Base-by-base conservation (phyloP, 64 coral and sea anemone species). In the Platygyra sinensis region DNA sequence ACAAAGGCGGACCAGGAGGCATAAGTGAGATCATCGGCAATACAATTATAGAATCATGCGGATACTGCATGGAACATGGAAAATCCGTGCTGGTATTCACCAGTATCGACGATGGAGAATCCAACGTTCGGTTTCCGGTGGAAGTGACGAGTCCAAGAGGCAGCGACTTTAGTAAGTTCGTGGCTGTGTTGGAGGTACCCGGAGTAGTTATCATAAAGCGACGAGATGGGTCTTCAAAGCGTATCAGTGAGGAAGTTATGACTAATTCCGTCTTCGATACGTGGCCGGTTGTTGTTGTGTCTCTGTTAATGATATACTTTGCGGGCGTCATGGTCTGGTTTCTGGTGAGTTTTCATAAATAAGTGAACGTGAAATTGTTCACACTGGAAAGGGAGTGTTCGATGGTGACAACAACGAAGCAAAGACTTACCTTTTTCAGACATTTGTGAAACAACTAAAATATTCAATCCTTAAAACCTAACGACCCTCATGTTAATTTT, bases 281-380 rank as follows among this genome's bases (percentile, higher is more conserved):
- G 12, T 92, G 83, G 90, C 82, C 90, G 12, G 42, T 92, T 12
- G 19, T 87, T 65, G 11, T 22, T 0, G n/a, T 92, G 7, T 38
- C 63, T 72, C 19, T 87, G 18, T 36, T 87, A 15, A 9, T 36
- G 11, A 72, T 86, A 7, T 65, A 87, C 11, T 36, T 30, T 12
- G 81, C 81, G 14, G 82, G 83, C 0, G 73, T 76, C 0, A 60
- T 92, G 8, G 76, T 87, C 4, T 92, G 90, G 90, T 65, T 79
- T 60, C 18, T 92, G 49, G 90, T 92, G 39, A 89, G 87, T 89
- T 73, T 30, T 1, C 11, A 33, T 33, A 9, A 46, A 5, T 5
- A 46, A 46, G 42, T 46, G 42, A 5, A 46, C 7, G 42, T 46
- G 42, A 46, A n/a, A 46, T 46, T 46, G 42, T 46, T 46, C 7